Conservation (phyloP, 1,140 invertebrate species). For the Neodiprion fabricii region DNA sequence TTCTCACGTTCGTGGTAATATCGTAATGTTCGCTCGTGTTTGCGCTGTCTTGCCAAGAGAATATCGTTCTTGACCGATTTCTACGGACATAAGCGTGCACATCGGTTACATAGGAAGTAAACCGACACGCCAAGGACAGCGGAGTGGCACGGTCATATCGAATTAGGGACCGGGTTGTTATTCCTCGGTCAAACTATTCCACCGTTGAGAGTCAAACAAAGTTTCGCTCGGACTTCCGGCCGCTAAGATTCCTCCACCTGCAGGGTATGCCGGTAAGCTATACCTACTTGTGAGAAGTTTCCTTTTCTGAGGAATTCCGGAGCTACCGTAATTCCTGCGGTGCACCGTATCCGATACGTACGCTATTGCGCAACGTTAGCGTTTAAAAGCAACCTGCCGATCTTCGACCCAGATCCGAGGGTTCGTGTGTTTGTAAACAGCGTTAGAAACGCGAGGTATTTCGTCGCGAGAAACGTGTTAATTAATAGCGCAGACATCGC, state of each 20-base stretch:
- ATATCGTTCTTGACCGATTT: too few species aligned
- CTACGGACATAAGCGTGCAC: too few species aligned
- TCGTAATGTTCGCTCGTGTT: too few species aligned
- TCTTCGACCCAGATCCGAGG: not conserved
- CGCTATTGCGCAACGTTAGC: not conserved
- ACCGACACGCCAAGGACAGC: not conserved
- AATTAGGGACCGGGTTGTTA: not conserved
- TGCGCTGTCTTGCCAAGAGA: too few species aligned
- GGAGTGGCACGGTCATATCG: not conserved
- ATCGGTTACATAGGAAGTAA: too few species aligned
- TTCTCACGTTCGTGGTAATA: too few species aligned
- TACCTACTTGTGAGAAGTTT: not conserved
- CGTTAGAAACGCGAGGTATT: not conserved
- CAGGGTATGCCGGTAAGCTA: not conserved
- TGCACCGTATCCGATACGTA: not conserved
- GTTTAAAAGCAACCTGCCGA: not conserved
- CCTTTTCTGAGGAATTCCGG: not conserved
- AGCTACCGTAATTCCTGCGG: not conserved
- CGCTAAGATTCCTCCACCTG: not conserved
- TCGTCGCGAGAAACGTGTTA: not conserved
- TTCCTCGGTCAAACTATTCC: not conserved
- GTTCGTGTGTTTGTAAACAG: not conserved
- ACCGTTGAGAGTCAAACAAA: not conserved
- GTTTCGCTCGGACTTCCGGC: not conserved
- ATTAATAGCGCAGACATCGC: not conserved